phyloP scores from a whole-genome alignment of 2,888 invertebrate genomes.

The Zygaena filipendulae region DNA sequence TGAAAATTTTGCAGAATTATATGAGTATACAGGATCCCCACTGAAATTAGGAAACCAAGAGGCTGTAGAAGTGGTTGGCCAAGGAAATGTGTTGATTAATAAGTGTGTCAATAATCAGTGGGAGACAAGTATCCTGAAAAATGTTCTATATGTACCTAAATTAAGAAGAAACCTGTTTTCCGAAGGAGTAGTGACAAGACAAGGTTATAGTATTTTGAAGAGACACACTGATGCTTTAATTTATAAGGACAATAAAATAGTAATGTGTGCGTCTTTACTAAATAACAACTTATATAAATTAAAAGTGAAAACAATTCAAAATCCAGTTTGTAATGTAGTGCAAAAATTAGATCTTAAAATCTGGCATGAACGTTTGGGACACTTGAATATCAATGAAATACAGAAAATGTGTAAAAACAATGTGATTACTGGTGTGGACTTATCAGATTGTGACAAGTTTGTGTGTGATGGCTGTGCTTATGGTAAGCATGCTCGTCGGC shows the following conservation, averaged over 20 bases:
- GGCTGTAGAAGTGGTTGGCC: conserved; percentile 16
- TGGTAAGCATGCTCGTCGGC: conserved; percentile 8
- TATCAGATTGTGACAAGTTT: conserved; percentile 4
- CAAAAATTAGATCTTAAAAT: too few relatives aligned
- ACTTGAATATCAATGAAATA: conserved; percentile 11
- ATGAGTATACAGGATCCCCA: conserved; percentile 12
- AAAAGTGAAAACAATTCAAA: conserved; percentile 9
- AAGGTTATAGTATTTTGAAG: conserved; percentile 7
- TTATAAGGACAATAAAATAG: conserved; percentile 9
- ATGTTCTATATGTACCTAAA: conserved; percentile 15
- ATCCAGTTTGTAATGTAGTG: conserved; percentile 14
- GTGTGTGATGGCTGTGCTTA: conserved; percentile 10
- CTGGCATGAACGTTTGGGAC: conserved; percentile 16
- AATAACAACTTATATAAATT: conserved; percentile 16
- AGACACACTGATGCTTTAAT: conserved; percentile 8
- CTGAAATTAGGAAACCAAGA: conserved; percentile 20
- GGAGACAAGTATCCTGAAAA: conserved; percentile 13
- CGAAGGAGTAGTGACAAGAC: conserved; percentile 11
- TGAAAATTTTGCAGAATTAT: conserved; percentile 15
- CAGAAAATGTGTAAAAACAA: conserved; percentile 8
- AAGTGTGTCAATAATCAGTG: conserved; percentile 20
- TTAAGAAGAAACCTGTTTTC: conserved; percentile 13
- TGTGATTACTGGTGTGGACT: conserved; percentile 3
- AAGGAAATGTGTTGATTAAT: conserved; percentile 18
- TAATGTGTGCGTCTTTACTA: conserved; percentile 11